phyloP scores from a whole-genome alignment of 2,888 invertebrate species.

The Drosophila nr. medialis region DNA sequence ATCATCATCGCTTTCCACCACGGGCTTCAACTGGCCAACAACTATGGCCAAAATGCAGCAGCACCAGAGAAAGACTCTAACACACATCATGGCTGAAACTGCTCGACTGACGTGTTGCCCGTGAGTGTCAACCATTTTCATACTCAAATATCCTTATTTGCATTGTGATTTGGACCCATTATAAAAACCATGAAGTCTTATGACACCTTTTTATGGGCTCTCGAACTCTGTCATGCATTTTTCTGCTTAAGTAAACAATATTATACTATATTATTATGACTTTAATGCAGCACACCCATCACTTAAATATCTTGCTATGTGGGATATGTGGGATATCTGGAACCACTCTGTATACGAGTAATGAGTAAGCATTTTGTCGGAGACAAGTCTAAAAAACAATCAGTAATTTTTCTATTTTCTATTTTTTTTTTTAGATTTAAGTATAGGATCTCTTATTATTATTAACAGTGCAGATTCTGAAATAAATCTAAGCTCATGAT shows the following conservation, averaged over 20 bases:
- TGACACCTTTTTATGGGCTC: neutral
- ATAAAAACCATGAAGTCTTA: neutral
- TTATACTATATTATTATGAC: neutral
- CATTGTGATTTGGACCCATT: constrained; percentile 20
- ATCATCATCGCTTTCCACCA: constrained; percentile 5
- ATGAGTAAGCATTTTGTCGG: neutral
- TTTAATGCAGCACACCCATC: neutral
- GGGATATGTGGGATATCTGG: neutral
- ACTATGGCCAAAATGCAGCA: constrained; percentile 12
- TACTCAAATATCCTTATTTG: constrained; percentile 14
- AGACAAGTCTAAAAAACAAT: neutral
- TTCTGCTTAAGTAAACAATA: neutral
- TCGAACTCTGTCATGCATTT: neutral
- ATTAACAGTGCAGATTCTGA: too few species aligned
- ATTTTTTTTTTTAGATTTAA: neutral
- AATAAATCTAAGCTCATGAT: too few species aligned
- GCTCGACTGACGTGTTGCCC: constrained; percentile 17
- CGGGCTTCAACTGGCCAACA: constrained; percentile 5
- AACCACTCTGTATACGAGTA: neutral
- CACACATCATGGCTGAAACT: constrained; percentile 27
- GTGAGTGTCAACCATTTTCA: neutral
- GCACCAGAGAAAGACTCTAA: constrained; percentile 4
- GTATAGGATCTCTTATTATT: too few species aligned
- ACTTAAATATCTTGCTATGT: neutral
- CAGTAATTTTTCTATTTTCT: neutral